Evolutionary conservation across 2,113 vertebrate species (phyloP).

Genomic region (Varanus komodoensis): DNA sequence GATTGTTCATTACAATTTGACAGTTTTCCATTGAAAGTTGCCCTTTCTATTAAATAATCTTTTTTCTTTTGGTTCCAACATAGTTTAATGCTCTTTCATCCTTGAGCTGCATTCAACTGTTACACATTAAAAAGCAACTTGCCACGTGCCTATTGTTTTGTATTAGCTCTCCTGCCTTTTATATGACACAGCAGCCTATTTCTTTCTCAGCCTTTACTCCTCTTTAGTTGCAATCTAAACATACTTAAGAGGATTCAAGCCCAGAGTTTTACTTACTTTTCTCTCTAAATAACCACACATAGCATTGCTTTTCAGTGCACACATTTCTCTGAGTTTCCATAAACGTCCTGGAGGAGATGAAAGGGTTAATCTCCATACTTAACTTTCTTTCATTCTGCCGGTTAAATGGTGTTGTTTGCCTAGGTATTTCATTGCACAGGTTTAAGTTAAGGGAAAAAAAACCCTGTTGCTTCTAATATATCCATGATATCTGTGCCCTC

Average conservation of each 20-base stretch:
- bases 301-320: neutral
- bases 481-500: neutral
- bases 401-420: neutral
- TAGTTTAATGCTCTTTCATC: neutral
- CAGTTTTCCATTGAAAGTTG: neutral
- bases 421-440: neutral
- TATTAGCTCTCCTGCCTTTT: neutral
- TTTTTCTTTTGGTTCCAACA: slow-evolving; percentile 1
- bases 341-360: neutral
- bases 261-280: neutral
- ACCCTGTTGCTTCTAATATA: neutral
- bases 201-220: neutral
- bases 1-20: slow-evolving; percentile 7
- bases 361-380: neutral
- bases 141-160: neutral
- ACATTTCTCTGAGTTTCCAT: neutral
- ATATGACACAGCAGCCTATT: neutral
- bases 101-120: neutral
- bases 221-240: neutral
- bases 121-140: slow-evolving; percentile 13
- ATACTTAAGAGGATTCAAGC: neutral
- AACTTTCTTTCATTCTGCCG: neutral
- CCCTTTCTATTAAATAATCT: slow-evolving; percentile 17
- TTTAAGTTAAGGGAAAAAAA: no score
- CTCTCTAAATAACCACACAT: neutral